A percentile compares a stretch with the other conserved stretches of the same genome.
These are phyloP conservation scores for Lithophane semibrunnea DNA, from an alignment of 2,888 invertebrate species.

Conservation along the genomic window DNA sequence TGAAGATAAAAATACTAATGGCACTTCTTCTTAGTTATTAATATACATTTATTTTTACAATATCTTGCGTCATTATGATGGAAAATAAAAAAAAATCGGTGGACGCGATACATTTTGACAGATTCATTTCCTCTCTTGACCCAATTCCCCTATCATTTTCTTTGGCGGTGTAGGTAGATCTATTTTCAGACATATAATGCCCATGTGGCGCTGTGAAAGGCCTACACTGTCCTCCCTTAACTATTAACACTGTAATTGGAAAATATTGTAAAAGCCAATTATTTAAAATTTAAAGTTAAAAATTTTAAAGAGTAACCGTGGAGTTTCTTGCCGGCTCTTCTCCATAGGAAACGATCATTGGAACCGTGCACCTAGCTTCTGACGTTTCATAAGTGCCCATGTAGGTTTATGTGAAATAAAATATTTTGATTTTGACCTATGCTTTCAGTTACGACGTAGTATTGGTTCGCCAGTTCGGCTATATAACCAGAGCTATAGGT, in stretches of 20 bases:
- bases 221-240: no score
- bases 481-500: not conserved
- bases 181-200: not conserved
- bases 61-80: slow-evolving; percentile 49
- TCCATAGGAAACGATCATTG: no score
- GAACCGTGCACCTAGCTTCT: no score
- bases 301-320: no score
- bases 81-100: slow-evolving; percentile 1
- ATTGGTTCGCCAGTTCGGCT: not conserved
- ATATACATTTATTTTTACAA: slow-evolving; percentile 58
- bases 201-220: not conserved
- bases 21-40: slow-evolving; percentile 26
- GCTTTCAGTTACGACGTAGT: not conserved
- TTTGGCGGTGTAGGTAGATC: not conserved
- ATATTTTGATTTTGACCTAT: no score
- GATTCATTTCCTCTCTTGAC: slow-evolving; percentile 45
- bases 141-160: slow-evolving; percentile 7
- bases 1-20: slow-evolving; percentile 36
- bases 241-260: no score
- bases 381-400: no score
- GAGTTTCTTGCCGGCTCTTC: no score
- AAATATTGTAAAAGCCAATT: no score
- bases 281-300: no score
- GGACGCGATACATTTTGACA: slow-evolving; percentile 29
- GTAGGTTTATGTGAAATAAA: no score